These are phyloP conservation scores for Sciurus niger DNA, from an alignment of 2,113 vertebrate species.

Conservation along the genomic window DNA sequence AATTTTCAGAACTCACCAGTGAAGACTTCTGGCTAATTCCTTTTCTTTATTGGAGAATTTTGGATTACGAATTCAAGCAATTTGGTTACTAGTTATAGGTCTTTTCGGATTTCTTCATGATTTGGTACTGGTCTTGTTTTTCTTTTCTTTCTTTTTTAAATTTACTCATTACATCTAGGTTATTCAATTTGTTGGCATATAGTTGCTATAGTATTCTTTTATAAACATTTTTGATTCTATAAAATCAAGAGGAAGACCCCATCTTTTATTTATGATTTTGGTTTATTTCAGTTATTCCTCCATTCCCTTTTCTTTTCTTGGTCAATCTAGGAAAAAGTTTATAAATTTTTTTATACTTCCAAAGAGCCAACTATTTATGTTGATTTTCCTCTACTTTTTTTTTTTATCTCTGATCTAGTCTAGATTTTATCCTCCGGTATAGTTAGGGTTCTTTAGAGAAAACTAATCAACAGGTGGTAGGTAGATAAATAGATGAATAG, in stretches of 20 bases:
- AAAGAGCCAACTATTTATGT: not conserved
- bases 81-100: not conserved
- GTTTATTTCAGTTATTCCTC: not conserved
- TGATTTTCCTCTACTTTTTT: not conserved
- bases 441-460: not conserved
- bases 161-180: not conserved
- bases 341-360: not conserved
- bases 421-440: not conserved
- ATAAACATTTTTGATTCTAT: not conserved
- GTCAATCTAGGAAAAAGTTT: not conserved
- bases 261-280: not conserved
- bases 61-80: not conserved
- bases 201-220: not conserved
- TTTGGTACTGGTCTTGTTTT: not conserved
- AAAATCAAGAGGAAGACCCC: not conserved
- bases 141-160: not conserved
- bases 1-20: not conserved
- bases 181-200: not conserved
- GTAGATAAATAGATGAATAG: not conserved
- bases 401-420: not conserved
- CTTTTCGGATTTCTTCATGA: not conserved
- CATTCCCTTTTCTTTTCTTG: not conserved
- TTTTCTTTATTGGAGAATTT: not conserved
- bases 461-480: not conserved
- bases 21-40: not conserved